phyloP scores from a whole-genome alignment of 2,888 invertebrate species.

The Polydrusus pterygomalis region DNA sequence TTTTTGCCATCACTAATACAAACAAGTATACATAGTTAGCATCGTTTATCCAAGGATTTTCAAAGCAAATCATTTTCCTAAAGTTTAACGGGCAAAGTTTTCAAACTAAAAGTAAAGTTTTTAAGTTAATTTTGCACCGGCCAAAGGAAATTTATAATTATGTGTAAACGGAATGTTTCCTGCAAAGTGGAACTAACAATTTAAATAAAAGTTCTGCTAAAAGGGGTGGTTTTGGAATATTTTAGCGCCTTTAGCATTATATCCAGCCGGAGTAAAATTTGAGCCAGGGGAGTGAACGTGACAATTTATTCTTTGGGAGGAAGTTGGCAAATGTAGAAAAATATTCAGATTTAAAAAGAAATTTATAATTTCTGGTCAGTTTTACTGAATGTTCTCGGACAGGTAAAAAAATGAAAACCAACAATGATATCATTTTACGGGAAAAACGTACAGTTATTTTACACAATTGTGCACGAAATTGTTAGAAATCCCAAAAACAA shows the following conservation, averaged over 20 bases:
- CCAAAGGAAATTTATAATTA: constrained; percentile 51
- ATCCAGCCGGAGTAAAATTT: constrained; percentile 6
- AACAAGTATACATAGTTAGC: constrained; percentile 45
- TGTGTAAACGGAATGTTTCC: constrained; percentile 49
- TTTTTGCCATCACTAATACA: constrained; percentile 18
- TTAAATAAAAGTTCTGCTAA: constrained; percentile 26
- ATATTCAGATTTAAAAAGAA: no score
- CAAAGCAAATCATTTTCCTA: constrained; percentile 41
- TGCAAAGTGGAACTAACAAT: constrained; percentile 31
- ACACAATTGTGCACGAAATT: no score
- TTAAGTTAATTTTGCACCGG: constrained; percentile 52
- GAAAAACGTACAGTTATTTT: no score
- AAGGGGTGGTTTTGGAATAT: constrained; percentile 28
- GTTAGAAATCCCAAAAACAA: no score
- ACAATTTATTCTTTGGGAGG: neutral
- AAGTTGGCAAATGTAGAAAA: no score
- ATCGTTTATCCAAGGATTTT: constrained; percentile 38
- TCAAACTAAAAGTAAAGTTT: constrained; percentile 43
- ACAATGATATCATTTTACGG: no score
- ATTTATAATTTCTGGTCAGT: no score
- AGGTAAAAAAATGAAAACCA: no score
- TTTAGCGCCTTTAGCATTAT: constrained; percentile 15
- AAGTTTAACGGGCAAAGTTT: constrained; percentile 33
- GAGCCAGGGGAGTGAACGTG: neutral
- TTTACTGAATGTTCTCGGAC: no score